Percentiles rank a stretch among this genome's conserved stretches.
phyloP scores from a whole-genome alignment of 1,140 invertebrate genomes.

The Cydia amplana region DNA sequence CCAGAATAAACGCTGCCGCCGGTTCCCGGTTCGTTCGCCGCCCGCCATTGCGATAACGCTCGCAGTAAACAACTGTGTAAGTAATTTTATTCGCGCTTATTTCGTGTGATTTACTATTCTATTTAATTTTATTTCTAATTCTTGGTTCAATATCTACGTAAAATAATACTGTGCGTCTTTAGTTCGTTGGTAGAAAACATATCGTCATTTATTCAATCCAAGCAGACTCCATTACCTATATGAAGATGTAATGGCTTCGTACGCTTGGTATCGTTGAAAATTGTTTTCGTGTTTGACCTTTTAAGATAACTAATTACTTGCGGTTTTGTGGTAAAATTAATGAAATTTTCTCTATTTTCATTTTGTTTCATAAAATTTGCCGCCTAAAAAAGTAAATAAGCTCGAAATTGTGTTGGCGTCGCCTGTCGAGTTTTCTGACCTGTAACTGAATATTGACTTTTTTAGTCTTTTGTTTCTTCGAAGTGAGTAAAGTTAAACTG shows the following conservation, averaged over 20 bases:
- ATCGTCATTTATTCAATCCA: slow-evolving; percentile 43
- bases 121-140: slow-evolving; percentile 36
- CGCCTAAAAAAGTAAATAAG: neutral
- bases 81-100: slow-evolving; percentile 47
- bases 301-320: neutral
- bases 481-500: neutral
- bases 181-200: neutral
- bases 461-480: slow-evolving; percentile 21
- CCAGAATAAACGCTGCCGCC: slow-evolving; percentile 53
- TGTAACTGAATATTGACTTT: slow-evolving; percentile 31
- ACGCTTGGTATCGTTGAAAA: slow-evolving; percentile 32
- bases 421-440: slow-evolving; percentile 17
- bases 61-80: slow-evolving; percentile 74
- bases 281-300: slow-evolving; percentile 5
- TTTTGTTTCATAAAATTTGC: neutral
- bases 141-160: slow-evolving; percentile 2
- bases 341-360: neutral
- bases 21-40: slow-evolving; percentile 46
- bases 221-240: slow-evolving; percentile 66
- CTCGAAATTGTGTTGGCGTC: slow-evolving; percentile 20
- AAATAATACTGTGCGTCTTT: neutral
- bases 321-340: slow-evolving; percentile 13
- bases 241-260: slow-evolving; percentile 47
- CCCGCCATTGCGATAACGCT: slow-evolving; percentile 57
- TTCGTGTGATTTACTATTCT: slow-evolving; percentile 15